Base-by-base conservation (phyloP, 1,140 invertebrate species). In the Himalopsyche phryganea region DNA sequence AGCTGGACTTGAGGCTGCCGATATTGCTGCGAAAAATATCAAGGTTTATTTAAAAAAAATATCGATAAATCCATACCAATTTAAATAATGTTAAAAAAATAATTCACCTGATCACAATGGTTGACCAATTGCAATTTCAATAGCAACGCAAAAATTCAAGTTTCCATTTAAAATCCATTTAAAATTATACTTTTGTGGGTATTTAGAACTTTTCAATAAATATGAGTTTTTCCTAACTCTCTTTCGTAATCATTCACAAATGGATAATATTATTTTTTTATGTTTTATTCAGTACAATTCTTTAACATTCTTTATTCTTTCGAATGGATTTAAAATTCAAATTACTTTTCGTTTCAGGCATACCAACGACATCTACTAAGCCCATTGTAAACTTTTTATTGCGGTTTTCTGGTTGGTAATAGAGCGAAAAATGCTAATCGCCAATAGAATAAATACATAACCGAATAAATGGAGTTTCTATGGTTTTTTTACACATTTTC, bases 11-110 rank as follows among this genome's bases (percentile, higher is more conserved):
- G 61, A 64, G 40, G 58, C 50, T 4, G 57, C 52, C n/a, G 61
- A 64, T 33, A 49, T 64, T 44, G 50, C 57, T 38, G 61, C 61
- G 33, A 64, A 64, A 48, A 64, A 64, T 40, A 64, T 64, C 13
- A 64, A 64, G 49, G 61, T 60, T 20, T 11, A n/a, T n/a, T n/a
- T n/a, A n/a, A n/a, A n/a, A n/a, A 52, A 6, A 47, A 47, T 19
- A 6, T n/a, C 33, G 33, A 35, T 35, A 6, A 35, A 35, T 35
- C n/a, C n/a, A 35, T 35, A 35, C 6, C 33, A 35, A 35, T 7
- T 35, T 7, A n/a, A 6, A 7, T 35, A 35, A 35, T 7, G 33
- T n/a, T 35, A 35, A 35, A 35, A 35, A 35, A 7, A 35, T 7
- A 7, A 35, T 35, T 35, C n/a, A 7, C n/a, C 33, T 7, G 33